phyloP scores from a whole-genome alignment of 1,140 invertebrate species.

The Solenopsis invicta region DNA sequence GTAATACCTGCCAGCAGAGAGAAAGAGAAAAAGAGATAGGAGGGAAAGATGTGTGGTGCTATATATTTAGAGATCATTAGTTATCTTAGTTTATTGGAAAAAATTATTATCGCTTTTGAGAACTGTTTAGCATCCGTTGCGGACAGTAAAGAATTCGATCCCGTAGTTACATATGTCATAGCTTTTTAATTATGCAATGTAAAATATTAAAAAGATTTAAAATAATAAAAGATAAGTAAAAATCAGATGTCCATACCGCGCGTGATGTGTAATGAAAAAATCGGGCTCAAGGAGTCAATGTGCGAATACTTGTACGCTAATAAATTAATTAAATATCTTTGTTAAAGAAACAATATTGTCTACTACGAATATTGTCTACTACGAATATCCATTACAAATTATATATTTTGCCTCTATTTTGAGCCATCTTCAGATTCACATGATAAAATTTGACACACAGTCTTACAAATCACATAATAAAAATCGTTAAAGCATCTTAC shows the following conservation, averaged over 20 bases:
- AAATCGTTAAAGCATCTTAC: no score
- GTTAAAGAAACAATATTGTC: no score
- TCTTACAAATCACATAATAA: no score
- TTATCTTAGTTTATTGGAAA: slow-evolving; percentile 68
- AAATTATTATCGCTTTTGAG: slow-evolving; percentile 44
- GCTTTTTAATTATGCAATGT: neutral
- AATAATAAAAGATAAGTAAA: neutral
- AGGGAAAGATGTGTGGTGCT: neutral
- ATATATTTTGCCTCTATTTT: no score
- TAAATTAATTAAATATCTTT: no score
- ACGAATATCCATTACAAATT: no score
- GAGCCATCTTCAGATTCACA: no score
- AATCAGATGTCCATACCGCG: neutral
- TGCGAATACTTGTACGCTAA: no score
- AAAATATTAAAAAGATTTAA: neutral
- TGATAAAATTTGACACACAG: no score
- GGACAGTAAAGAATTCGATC: slow-evolving; percentile 2
- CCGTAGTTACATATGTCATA: neutral
- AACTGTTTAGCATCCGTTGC: slow-evolving; percentile 20
- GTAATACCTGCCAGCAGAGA: slow-evolving; percentile 8
- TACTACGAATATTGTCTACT: no score
- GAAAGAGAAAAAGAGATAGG: neutral
- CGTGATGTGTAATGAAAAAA: no score
- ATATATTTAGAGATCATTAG: slow-evolving; percentile 48
- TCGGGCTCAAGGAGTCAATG: no score